These are phyloP conservation scores for Tympanoctomys barrerae DNA, from an alignment of 2,797 vertebrate genomes.

Conservation along the genomic window DNA sequence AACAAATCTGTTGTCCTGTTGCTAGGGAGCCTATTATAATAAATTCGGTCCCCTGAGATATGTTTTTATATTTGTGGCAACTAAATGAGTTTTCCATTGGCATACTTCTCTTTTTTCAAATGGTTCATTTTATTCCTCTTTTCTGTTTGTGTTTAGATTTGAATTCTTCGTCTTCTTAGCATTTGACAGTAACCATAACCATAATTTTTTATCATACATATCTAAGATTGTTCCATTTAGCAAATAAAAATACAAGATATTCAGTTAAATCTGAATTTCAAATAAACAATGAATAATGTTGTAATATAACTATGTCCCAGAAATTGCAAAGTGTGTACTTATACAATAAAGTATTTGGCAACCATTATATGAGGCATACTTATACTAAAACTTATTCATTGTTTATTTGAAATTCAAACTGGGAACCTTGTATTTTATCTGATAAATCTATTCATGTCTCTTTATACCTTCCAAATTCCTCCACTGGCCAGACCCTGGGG, in stretches of 20 bases:
- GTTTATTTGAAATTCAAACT: conserved; percentile 52
- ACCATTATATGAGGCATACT: not conserved
- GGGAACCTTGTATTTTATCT: conserved; percentile 38
- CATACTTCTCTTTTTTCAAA: conserved; percentile 16
- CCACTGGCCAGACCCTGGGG: not conserved
- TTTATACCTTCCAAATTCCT: not conserved
- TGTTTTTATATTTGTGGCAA: conserved; percentile 69
- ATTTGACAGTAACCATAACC: not conserved
- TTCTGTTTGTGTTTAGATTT: not conserved
- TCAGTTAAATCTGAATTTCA: conserved; percentile 46
- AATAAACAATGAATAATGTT: not conserved
- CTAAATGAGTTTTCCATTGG: conserved; percentile 58
- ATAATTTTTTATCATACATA: not conserved
- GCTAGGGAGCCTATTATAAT: conserved; percentile 58
- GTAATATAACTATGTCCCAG: not conserved
- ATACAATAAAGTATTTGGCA: not conserved
- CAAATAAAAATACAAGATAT: conserved; percentile 9
- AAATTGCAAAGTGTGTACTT: not conserved
- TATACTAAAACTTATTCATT: conserved; percentile 13
- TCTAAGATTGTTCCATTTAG: not conserved
- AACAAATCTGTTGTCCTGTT: conserved; percentile 35
- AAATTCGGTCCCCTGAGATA: conserved; percentile 25
- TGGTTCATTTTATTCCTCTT: conserved; percentile 43
- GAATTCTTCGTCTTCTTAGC: conserved; percentile 36
- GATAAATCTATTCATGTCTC: not conserved